Conservation (phyloP, 2,797 vertebrate species). For the Chelon auratus region DNA sequence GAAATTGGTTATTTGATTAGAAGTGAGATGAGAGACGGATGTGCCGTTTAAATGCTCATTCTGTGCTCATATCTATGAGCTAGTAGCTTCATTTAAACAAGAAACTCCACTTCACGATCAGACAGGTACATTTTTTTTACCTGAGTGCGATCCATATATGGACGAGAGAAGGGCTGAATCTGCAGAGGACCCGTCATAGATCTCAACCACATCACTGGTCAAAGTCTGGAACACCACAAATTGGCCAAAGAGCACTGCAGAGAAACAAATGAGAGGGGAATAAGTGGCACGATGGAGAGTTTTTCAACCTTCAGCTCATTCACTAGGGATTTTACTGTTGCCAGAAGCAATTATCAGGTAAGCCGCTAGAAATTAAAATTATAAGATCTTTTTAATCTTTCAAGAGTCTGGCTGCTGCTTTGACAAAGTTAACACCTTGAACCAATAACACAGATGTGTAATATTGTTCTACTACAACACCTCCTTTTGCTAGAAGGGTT, state of each 20-base stretch:
- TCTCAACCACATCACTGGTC: conserved; percentile 92
- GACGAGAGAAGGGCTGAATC: conserved; percentile 93
- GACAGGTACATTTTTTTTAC: conserved; percentile 74
- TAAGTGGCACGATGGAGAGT: background rate
- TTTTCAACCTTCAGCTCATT: conserved; percentile 2
- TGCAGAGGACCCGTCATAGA: conserved; percentile 91
- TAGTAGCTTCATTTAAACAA: conserved; percentile 5
- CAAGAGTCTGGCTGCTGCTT: conserved; percentile 5
- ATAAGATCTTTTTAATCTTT: conserved; percentile 5
- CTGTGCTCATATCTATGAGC: background rate
- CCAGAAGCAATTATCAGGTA: conserved; percentile 18
- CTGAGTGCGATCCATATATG: conserved; percentile 96
- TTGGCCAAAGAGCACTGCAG: conserved; percentile 96
- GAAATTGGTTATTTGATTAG: conserved; percentile 8
- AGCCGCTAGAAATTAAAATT: background rate
- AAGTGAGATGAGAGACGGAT: conserved; percentile 17
- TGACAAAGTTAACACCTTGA: conserved; percentile 13
- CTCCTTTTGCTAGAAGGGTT: background rate
- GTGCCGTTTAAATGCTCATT: background rate
- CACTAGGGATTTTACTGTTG: background rate
- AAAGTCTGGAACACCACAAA: conserved; percentile 98
- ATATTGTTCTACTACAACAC: conserved; percentile 15
- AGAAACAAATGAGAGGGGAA: background rate
- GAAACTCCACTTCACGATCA: background rate
- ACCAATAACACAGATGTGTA: conserved; percentile 13